phyloP scores from a whole-genome alignment of 1,140 invertebrate genomes.

The Drosophila mojavensis region DNA sequence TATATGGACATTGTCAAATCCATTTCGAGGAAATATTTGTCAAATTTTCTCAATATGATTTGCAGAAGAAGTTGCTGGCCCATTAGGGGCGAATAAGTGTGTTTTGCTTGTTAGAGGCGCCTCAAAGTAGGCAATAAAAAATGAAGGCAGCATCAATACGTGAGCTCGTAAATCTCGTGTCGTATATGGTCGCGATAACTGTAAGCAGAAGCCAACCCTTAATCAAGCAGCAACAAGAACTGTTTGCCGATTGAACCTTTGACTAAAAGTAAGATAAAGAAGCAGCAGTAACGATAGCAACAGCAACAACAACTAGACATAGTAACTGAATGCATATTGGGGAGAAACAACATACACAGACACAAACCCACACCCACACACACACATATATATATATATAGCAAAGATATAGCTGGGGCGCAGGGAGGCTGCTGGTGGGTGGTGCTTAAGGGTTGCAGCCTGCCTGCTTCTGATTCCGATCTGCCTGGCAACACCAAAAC shows the following conservation, averaged over 20 bases:
- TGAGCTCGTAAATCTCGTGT: constrained; percentile 41
- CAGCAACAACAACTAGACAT: constrained; percentile 27
- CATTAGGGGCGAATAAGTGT: constrained; percentile 31
- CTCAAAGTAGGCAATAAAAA: constrained; percentile 55
- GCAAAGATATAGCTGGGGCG: background rate
- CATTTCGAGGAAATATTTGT: background rate
- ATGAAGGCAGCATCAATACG: constrained; percentile 29
- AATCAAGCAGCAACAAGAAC: constrained; percentile 50
- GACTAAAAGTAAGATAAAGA: constrained; percentile 53
- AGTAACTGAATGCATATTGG: constrained; percentile 43
- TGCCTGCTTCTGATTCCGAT: constrained; percentile 32
- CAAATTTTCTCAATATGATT: background rate
- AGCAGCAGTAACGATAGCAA: constrained; percentile 18
- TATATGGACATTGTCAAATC: no score
- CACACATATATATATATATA: background rate
- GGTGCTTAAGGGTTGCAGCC: constrained; percentile 69
- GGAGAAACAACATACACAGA: constrained; percentile 2
- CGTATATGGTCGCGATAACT: constrained; percentile 9
- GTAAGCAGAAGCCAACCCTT: constrained; percentile 51
- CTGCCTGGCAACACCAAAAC: constrained; percentile 61
- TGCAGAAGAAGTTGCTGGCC: constrained; percentile 1
- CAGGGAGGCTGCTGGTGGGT: constrained; percentile 2
- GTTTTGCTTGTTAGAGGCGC: constrained; percentile 24
- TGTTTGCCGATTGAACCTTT: constrained; percentile 49
- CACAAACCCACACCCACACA: background rate